Conservation (phyloP, 2,113 vertebrate species). For the Glaucidium brasilianum region DNA sequence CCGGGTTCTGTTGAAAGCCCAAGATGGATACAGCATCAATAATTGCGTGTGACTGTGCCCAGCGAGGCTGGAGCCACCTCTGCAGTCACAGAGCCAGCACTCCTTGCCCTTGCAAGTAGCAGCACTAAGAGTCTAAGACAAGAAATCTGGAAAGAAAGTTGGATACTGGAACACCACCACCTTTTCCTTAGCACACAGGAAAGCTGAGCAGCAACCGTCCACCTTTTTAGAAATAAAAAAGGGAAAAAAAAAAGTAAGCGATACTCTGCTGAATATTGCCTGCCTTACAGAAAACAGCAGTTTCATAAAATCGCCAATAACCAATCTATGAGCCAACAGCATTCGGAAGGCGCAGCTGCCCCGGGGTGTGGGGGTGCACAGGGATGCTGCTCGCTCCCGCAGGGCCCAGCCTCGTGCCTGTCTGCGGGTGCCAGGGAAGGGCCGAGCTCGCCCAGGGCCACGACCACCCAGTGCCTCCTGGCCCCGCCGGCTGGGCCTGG, state of each 20-base stretch:
- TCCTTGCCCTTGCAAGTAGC: background rate
- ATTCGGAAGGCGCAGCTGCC: background rate
- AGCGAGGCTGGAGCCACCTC: background rate
- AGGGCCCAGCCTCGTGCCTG: background rate
- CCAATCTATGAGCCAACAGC: background rate
- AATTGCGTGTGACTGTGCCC: background rate
- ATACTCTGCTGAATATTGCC: background rate
- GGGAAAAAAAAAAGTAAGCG: background rate
- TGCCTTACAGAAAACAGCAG: background rate
- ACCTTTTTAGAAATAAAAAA: background rate
- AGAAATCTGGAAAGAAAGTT: background rate
- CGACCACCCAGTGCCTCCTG: fast-evolving
- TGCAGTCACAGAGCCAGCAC: background rate
- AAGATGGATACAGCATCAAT: background rate
- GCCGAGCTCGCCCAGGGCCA: background rate
- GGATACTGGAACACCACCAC: background rate
- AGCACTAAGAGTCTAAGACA: background rate
- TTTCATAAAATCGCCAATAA: background rate
- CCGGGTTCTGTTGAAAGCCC: background rate
- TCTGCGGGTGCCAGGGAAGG: fast-evolving
- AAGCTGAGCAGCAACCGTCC: background rate
- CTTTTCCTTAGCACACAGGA: background rate
- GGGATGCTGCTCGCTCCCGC: background rate
- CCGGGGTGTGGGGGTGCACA: fast-evolving
- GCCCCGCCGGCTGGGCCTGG: background rate